Evolutionary conservation across 2,113 vertebrate species (phyloP).

Genomic region (Podiceps cristatus): DNA sequence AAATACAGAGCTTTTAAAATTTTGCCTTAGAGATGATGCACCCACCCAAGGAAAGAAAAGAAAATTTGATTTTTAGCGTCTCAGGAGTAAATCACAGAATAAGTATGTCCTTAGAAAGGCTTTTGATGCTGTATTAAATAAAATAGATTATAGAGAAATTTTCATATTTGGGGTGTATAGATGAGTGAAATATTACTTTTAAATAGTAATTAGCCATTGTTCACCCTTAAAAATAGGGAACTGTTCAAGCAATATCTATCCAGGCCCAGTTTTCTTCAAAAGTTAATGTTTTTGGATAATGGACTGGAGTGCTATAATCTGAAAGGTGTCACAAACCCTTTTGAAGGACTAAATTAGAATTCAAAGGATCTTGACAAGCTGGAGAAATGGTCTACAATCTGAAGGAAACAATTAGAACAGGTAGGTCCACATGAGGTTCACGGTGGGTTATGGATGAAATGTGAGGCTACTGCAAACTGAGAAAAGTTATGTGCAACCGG

Average conservation of each 20-base stretch:
- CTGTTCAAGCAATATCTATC: not conserved
- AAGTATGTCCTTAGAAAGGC: not conserved
- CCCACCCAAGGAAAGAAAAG: not conserved
- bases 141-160: not conserved
- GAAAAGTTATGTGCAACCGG: not conserved
- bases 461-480: not conserved
- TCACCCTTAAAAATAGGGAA: not conserved
- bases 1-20: not conserved
- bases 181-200: not conserved
- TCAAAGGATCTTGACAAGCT: not conserved
- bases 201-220: not conserved
- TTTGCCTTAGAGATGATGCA: not conserved
- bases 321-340: not conserved
- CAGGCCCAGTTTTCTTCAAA: not conserved
- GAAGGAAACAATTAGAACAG: not conserved
- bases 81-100: not conserved
- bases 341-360: not conserved
- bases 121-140: not conserved
- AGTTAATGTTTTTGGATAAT: not conserved
- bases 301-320: not conserved
- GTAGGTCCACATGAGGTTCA: not conserved
- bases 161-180: not conserved
- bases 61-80: not conserved
- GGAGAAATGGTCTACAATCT: not conserved
- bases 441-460: not conserved